Evolutionary conservation across 2,797 vertebrate genomes (phyloP), one percentile per base, ranked within the genome.

Genomic region (Sebastes oblongus): DNA sequence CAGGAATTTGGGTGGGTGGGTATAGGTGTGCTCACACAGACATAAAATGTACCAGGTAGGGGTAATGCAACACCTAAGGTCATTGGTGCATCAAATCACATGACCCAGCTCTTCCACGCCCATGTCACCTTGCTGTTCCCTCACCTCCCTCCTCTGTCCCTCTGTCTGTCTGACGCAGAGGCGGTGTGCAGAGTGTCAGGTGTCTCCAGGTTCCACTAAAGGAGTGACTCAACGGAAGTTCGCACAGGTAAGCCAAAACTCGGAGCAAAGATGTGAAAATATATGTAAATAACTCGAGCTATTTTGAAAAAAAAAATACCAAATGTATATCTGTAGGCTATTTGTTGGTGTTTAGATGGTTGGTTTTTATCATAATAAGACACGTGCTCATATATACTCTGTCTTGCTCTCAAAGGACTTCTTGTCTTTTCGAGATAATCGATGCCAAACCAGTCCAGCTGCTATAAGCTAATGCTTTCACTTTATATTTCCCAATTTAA

Each of bases 11-110:
- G 27, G 2, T 29, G 69, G 66, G 34, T 56, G 27, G 13, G 16
- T 27, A 4, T 3, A 18, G 9, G 50, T 34, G n/a, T 32, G 1
- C 20, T 7, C 34, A 14, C 50, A 11, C 27, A 16, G 1, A 10
- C 25, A 13, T 1, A 22, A 16, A 22, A 52, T 1, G 9, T 2
- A 42, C 58, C 91, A 94, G 92, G 92, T 94, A 83, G 32, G 76
- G 61, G 86, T 83, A 89, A 84, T 18, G 72, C 66, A 83, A 86
- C 18, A 69, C 83, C 70, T 36, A 11, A 86, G 72, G 54, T 88
- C 66, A 93, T 94, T 94, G 94, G 92, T 64, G 83, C 67, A 71
- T 29, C 2, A 8, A 61, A 13, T 82, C 94, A 95, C 90, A 25
- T 95, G 95, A 91, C 86, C 50, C 1, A 50, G 24, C 72, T 77